Evolutionary conservation across 2,888 invertebrate genomes (phyloP).

Genomic region (Gastracanthus pulcherrimus): DNA sequence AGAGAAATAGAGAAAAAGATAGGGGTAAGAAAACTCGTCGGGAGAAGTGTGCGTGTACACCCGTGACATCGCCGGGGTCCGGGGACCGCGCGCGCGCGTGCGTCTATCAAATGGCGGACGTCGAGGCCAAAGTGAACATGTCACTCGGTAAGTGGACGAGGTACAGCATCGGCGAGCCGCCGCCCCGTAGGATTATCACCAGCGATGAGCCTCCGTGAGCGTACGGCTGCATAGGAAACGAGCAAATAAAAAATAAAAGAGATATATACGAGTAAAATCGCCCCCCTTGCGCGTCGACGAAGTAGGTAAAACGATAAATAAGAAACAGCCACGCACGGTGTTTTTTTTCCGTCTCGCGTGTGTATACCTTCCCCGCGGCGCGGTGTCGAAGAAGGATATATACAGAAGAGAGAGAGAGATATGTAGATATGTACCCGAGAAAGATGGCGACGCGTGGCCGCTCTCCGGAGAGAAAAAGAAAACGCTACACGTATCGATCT

Average conservation of each 20-base stretch:
- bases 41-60: too few species aligned
- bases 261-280: not conserved
- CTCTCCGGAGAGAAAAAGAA: not conserved
- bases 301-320: too few species aligned
- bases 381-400: too few species aligned
- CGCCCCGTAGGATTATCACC: conserved; percentile 49
- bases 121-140: conserved; percentile 77
- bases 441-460: conserved; percentile 31
- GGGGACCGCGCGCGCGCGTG: too few species aligned
- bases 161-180: conserved; percentile 57
- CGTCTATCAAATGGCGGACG: conserved; percentile 69
- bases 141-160: conserved; percentile 75
- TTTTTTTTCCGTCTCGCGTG: too few species aligned
- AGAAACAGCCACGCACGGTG: too few species aligned
- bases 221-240: conserved; percentile 65
- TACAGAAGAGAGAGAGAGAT: too few species aligned
- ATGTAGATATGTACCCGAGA: too few species aligned
- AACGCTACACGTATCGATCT: not conserved
- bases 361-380: too few species aligned
- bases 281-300: too few species aligned
- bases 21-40: too few species aligned
- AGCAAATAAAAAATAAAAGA: not conserved
- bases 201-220: conserved; percentile 67
- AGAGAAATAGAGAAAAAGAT: not conserved
- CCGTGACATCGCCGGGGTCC: too few species aligned